Percentiles rank a stretch among this genome's conserved stretches.
phyloP scores from a whole-genome alignment of 2,888 invertebrate genomes.

The Drosophila formosana region DNA sequence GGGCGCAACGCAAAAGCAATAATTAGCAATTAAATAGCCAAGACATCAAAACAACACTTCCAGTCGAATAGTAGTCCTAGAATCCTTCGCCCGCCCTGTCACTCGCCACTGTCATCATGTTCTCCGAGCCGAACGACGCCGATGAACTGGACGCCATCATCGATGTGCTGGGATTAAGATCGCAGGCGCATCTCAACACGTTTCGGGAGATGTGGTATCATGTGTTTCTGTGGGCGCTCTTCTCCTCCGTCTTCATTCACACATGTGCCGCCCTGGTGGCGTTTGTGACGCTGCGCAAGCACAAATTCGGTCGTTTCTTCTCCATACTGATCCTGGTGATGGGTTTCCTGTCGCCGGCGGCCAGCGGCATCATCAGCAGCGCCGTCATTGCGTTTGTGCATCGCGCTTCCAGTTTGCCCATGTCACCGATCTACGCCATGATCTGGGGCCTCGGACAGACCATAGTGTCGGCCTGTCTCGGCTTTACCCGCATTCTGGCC shows the following conservation, averaged over 20 bases:
- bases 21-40: conserved; percentile 55
- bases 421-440: conserved; percentile 96
- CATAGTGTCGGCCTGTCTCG: conserved; percentile 93
- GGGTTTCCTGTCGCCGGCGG: conserved; percentile 95
- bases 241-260: conserved; percentile 97
- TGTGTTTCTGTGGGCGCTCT: conserved; percentile 97
- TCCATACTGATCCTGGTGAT: conserved; percentile 94
- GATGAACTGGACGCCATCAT: conserved; percentile 89
- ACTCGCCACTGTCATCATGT: conserved; percentile 71
- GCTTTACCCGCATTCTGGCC: conserved; percentile 96
- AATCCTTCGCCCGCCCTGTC: background rate
- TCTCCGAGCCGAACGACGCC: conserved; percentile 81
- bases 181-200: conserved; percentile 89
- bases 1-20: conserved; percentile 68
- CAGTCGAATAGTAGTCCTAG: conserved; percentile 15
- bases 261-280: conserved; percentile 95
- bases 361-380: conserved; percentile 95
- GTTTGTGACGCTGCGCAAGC: conserved; percentile 95
- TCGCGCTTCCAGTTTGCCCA: conserved; percentile 93
- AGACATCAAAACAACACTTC: conserved; percentile 17
- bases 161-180: conserved; percentile 89
- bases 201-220: conserved; percentile 98
- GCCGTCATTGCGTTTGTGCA: conserved; percentile 97
- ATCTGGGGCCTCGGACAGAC: conserved; percentile 98
- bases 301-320: conserved; percentile 97